Percentiles rank a stretch among this genome's conserved stretches.
These are phyloP conservation scores for Acridotheres tristis DNA, from an alignment of 2,797 vertebrate genomes.

Conservation along the genomic window DNA sequence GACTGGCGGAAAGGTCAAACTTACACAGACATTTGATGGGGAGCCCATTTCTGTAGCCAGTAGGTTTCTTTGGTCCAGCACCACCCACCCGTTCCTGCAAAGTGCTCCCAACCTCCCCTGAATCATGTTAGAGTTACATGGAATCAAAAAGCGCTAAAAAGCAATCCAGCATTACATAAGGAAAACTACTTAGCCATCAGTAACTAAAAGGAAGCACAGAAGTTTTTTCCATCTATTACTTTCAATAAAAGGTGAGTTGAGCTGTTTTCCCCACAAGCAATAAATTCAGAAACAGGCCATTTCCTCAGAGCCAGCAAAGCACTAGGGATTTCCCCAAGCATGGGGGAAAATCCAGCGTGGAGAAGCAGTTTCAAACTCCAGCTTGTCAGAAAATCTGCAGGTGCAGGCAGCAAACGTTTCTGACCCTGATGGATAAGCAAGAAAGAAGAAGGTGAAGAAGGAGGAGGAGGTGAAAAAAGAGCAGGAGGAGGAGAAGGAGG, in stretches of 20 bases:
- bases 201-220: not conserved
- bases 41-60: not conserved
- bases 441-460: not conserved
- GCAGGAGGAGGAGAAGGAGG: not conserved
- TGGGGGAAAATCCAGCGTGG: rapidly evolving
- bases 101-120: not conserved
- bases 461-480: not conserved
- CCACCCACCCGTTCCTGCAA: rapidly evolving
- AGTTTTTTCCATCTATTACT: not conserved
- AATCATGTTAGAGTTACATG: rapidly evolving
- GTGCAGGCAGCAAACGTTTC: not conserved
- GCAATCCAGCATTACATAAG: not conserved
- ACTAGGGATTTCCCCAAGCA: not conserved
- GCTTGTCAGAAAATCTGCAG: not conserved
- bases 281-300: not conserved
- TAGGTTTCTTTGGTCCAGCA: not conserved
- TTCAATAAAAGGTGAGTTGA: not conserved
- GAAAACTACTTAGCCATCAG: not conserved
- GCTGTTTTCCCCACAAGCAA: not conserved
- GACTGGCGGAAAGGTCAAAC: not conserved
- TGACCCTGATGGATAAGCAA: not conserved
- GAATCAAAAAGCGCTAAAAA: not conserved
- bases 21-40: rapidly evolving
- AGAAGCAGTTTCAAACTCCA: not conserved
- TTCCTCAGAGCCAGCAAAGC: not conserved